A percentile compares a stretch with the other conserved stretches of the same genome.
phyloP scores from a whole-genome alignment of 2,113 vertebrate species.

The Eolophus roseicapilla region DNA sequence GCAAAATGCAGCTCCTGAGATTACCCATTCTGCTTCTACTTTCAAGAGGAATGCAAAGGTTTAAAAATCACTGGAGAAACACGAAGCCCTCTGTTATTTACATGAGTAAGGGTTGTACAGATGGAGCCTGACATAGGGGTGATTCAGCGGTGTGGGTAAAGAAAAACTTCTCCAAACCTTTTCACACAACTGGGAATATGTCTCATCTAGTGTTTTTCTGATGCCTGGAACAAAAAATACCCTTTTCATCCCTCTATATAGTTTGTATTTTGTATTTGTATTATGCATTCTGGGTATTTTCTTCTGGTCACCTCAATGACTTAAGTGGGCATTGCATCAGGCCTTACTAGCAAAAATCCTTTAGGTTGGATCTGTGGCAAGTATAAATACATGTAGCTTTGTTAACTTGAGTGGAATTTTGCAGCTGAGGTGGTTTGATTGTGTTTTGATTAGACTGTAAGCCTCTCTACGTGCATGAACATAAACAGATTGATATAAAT shows the following conservation, averaged over 20 bases:
- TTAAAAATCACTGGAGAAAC: background rate
- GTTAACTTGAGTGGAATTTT: background rate
- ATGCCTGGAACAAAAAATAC: background rate
- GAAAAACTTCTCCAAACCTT: slow-evolving; percentile 1
- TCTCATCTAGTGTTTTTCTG: background rate
- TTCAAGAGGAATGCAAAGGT: background rate
- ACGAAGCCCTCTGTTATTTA: background rate
- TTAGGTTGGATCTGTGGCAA: background rate
- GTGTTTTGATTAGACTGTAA: background rate
- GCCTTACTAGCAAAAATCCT: background rate
- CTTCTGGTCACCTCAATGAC: background rate
- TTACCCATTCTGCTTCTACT: background rate
- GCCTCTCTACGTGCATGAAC: background rate
- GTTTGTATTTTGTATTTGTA: background rate
- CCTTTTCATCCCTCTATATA: background rate
- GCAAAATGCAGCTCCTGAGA: background rate
- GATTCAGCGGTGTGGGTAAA: background rate
- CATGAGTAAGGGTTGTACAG: background rate
- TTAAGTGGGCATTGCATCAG: background rate
- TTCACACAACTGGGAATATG: background rate
- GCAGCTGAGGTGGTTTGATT: background rate
- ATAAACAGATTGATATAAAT: background rate
- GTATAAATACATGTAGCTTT: background rate
- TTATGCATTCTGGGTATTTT: background rate
- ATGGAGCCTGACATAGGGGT: background rate